Evolutionary conservation across 2,888 invertebrate genomes (phyloP), one percentile per base, ranked within the genome.

Genomic region (Pristionchus entomophagus): DNA sequence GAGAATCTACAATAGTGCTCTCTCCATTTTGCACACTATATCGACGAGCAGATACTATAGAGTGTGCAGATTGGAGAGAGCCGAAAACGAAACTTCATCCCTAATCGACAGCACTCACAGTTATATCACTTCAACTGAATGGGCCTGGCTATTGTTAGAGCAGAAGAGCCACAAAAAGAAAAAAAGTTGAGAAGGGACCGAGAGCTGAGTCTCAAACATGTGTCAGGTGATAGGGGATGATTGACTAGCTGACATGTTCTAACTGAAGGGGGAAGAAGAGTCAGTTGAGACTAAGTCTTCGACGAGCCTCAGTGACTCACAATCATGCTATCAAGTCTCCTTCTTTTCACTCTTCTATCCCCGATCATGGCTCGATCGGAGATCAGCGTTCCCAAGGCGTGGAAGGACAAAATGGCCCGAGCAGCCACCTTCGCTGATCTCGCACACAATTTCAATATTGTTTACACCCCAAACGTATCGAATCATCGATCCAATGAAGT

Each of bases 221-320:
- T 81, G 81, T 81, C 81, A 81, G 81, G 81, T 81, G 81, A 81
- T 81, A 69, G 81, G 49, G 81, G 56, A 78, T 78, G 81, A 56
- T 41, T 56, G 56, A 56, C 22, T 56, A n/a, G n/a, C 26, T 32
- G 81, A 56, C 69, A 38, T 81, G 38, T 81, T 81, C 38, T 29
- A 45, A 56, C 56, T 35, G 56, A 81, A 81, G 41, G 53, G 41
- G 49, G 51, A 80, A 38, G 51, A n/a, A 35, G 56, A 81, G 38
- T 81, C 81, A 56, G 56, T 53, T 81, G 81, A 81, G 80, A 38
- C 80, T n/a, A n/a, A n/a, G n/a, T n/a, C n/a, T n/a, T n/a, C n/a
- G n/a, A n/a, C n/a, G n/a, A 17, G n/a, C 17, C 51, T 81, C 81
- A 81, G 53, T 56, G 51, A 49, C 17, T 78, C 78, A 78, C 45